Conservation (phyloP, 1,140 invertebrate species). For the Augochlora pura region DNA sequence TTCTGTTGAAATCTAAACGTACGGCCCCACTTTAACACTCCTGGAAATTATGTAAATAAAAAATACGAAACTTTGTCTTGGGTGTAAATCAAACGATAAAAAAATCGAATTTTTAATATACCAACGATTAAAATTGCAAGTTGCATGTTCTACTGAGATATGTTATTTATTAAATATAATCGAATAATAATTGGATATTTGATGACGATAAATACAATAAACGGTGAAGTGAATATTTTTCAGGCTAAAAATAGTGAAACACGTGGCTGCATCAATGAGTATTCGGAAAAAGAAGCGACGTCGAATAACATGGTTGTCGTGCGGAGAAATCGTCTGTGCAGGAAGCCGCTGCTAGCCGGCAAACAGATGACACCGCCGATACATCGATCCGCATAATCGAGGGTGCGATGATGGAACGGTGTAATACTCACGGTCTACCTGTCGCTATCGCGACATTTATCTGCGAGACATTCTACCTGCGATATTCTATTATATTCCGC, state of each 20-base stretch:
- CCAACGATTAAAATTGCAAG: no score
- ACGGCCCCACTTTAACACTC: no score
- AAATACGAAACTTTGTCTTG: no score
- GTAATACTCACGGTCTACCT: constrained; percentile 58
- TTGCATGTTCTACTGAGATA: no score
- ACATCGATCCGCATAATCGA: constrained; percentile 69
- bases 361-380: constrained; percentile 63
- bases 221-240: no score
- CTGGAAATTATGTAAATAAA: no score
- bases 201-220: no score
- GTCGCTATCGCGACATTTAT: constrained; percentile 69
- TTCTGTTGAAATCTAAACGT: no score
- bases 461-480: constrained; percentile 55
- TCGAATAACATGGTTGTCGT: constrained; percentile 57
- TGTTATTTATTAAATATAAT: no score
- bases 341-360: constrained; percentile 27
- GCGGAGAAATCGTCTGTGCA: constrained; percentile 55
- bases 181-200: no score
- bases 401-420: constrained; percentile 68
- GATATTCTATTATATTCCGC: constrained; percentile 66
- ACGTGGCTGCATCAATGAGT: not conserved
- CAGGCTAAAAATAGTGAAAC: not conserved
- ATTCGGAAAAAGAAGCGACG: not conserved
- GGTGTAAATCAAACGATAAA: no score
- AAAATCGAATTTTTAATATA: no score